Conservation (phyloP, 2,797 vertebrate species). For the Rhinoraja longicauda region DNA sequence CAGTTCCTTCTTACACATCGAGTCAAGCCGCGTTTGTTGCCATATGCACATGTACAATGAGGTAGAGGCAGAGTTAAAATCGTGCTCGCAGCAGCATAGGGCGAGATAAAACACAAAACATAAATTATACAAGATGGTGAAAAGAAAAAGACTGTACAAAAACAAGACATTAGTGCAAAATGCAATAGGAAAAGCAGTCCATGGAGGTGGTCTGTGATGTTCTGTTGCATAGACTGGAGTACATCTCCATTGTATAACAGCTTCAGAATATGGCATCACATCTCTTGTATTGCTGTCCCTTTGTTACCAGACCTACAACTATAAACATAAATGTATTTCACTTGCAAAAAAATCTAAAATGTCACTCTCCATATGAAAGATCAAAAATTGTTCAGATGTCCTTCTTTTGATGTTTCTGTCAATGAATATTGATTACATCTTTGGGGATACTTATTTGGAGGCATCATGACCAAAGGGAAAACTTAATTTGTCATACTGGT, state of each 20-base stretch:
- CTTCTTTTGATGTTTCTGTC: background rate
- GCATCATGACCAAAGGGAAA: background rate
- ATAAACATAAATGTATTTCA: background rate
- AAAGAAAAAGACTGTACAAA: no score
- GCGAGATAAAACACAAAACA: no score
- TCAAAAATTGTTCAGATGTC: background rate
- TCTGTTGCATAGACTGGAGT: no score
- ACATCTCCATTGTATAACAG: no score
- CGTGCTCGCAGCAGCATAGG: no score
- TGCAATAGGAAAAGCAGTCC: no score
- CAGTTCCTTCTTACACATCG: no score
- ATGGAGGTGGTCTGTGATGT: background rate
- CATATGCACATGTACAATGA: no score
- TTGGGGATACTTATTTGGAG: background rate
- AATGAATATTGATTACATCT: background rate
- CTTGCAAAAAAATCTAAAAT: background rate
- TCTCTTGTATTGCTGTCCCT: background rate
- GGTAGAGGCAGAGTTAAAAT: no score
- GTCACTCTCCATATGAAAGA: background rate
- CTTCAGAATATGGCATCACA: background rate
- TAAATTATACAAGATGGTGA: no score
- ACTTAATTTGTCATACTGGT: background rate
- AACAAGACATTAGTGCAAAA: no score
- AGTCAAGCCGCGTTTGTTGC: no score
- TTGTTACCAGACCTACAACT: background rate